Evolutionary conservation across 1,140 invertebrate genomes (phyloP).

Genomic region (Pseudomyrmex sp.): DNA sequence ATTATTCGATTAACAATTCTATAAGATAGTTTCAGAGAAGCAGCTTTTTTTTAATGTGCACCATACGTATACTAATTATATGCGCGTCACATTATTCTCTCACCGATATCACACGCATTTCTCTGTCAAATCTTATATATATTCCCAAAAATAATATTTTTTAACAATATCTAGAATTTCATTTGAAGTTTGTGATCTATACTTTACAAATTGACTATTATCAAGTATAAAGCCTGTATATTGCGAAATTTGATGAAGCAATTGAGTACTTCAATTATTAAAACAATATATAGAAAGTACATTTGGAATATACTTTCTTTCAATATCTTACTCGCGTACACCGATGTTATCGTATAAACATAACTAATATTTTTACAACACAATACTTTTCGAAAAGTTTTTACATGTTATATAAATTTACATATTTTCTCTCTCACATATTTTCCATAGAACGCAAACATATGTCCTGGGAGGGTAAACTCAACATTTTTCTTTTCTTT

Average conservation of each 20-base stretch:
- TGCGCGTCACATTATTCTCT: constrained; percentile 47
- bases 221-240: not conserved
- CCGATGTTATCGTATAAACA: not conserved
- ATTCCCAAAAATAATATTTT: constrained; percentile 74
- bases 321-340: not conserved
- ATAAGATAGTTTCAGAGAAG: constrained; percentile 57
- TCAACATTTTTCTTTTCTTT: constrained; percentile 73
- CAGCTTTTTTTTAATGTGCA: constrained; percentile 67
- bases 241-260: not conserved
- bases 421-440: not conserved
- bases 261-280: constrained; percentile 34
- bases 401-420: not conserved
- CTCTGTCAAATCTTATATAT: constrained; percentile 6
- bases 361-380: not conserved
- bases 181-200: not conserved
- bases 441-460: constrained; percentile 17
- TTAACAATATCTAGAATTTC: constrained; percentile 29
- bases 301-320: not conserved
- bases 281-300: not conserved
- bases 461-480: constrained; percentile 61
- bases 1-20: constrained; percentile 65
- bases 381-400: not conserved
- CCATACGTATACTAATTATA: constrained; percentile 60
- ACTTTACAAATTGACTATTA: not conserved
- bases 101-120: constrained; percentile 25